These are phyloP conservation scores for Chaenogobius annularis DNA, from an alignment of 2,113 vertebrate genomes.

Conservation along the genomic window DNA sequence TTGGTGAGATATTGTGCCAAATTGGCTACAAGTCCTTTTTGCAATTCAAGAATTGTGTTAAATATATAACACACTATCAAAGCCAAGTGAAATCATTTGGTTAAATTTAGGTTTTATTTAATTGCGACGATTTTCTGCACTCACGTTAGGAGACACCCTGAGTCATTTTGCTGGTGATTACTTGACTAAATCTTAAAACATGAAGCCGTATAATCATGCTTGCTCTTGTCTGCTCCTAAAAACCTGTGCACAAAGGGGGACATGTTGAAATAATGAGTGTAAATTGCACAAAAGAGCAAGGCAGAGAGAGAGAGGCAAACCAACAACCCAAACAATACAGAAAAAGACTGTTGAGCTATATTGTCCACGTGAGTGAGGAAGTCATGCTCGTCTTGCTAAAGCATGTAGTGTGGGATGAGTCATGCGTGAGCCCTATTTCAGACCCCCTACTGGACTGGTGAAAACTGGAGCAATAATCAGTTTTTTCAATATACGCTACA, in stretches of 20 bases:
- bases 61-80: neutral
- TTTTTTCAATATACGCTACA: neutral
- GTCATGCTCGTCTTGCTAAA: constrained; percentile 14
- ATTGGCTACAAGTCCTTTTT: neutral
- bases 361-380: constrained; percentile 28
- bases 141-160: constrained; percentile 1
- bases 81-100: neutral
- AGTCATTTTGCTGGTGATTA: constrained; percentile 1
- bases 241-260: neutral
- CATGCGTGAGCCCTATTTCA: neutral
- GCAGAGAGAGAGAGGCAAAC: neutral
- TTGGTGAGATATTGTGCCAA: neutral
- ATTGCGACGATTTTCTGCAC: neutral
- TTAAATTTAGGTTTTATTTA: neutral
- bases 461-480: neutral
- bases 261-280: neutral
- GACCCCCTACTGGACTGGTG: neutral
- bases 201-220: neutral
- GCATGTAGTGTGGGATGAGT: constrained; percentile 5
- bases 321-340: neutral
- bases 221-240: neutral
- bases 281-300: neutral
- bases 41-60: neutral
- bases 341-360: constrained; percentile 18
- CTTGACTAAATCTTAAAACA: constrained; percentile 1